Conservation (phyloP, 64 coral and sea anemone species). For the Montipora capricornis region DNA sequence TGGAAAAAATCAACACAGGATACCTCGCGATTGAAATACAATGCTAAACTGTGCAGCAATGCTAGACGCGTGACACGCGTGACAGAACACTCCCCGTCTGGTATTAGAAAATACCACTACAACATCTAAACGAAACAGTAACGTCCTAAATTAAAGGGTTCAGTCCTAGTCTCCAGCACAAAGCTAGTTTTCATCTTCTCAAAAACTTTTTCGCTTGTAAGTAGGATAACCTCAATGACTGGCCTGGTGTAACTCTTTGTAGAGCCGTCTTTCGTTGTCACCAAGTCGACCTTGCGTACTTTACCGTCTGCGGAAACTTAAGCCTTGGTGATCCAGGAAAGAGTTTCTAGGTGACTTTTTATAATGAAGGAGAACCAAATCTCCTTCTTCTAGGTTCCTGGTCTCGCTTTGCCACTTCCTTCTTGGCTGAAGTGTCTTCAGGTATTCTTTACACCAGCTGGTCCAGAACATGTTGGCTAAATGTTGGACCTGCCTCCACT, state of each 20-base stretch:
- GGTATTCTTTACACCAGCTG: slow-evolving; percentile 49
- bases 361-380: slow-evolving; percentile 13
- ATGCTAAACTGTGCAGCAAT: no score
- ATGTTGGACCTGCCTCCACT: slow-evolving; percentile 58
- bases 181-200: slow-evolving; percentile 5
- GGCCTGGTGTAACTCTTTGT: slow-evolving; percentile 12
- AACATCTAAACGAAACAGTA: not conserved
- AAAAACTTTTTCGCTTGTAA: not conserved
- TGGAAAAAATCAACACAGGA: no score
- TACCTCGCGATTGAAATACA: no score
- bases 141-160: not conserved
- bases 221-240: slow-evolving; percentile 15
- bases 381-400: slow-evolving; percentile 20
- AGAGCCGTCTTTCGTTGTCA: slow-evolving; percentile 7
- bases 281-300: slow-evolving; percentile 19
- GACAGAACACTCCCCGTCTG: slow-evolving; percentile 26
- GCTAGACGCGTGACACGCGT: not conserved
- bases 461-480: slow-evolving; percentile 63
- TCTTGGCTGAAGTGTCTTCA: slow-evolving; percentile 32
- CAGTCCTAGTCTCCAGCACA: no score
- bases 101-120: not conserved
- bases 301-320: not conserved
- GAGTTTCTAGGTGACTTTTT: not conserved
- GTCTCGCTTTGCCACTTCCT: slow-evolving; percentile 11
- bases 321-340: no score